phyloP scores from a whole-genome alignment of 2,888 invertebrate species.

The Flabesymbios commensalis region DNA sequence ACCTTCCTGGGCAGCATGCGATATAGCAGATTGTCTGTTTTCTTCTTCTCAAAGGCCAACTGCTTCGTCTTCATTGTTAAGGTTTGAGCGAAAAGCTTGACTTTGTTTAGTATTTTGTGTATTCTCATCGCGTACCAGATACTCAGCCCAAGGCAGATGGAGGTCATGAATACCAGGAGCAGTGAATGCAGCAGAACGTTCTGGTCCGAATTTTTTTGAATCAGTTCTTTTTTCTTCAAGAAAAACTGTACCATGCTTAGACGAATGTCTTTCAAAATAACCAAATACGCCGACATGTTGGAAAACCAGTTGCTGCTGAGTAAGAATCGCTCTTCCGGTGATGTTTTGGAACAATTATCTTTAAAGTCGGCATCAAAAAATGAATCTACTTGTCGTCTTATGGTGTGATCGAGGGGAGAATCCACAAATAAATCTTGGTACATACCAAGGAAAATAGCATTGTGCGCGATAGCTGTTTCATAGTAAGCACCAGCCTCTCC shows the following conservation, averaged over 20 bases:
- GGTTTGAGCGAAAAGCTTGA: neutral
- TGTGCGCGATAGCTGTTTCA: constrained; percentile 15
- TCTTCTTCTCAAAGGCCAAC: too few relatives aligned
- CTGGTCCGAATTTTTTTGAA: too few relatives aligned
- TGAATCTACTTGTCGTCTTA: neutral
- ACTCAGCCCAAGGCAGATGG: constrained; percentile 9
- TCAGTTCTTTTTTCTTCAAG: too few relatives aligned
- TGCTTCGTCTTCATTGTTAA: too few relatives aligned
- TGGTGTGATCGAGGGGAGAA: neutral
- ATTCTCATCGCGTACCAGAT: constrained; percentile 16
- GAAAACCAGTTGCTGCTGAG: constrained; percentile 14
- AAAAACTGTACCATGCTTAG: neutral
- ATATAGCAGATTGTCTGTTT: too few relatives aligned
- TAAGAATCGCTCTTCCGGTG: neutral
- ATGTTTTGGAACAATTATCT: neutral
- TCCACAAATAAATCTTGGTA: neutral
- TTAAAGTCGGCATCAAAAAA: neutral
- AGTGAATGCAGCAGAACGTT: constrained; percentile 8
- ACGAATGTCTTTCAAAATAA: constrained; percentile 9
- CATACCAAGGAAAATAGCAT: neutral
- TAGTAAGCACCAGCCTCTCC: neutral
- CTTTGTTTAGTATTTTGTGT: neutral
- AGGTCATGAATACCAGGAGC: constrained; percentile 10
- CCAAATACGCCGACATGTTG: constrained; percentile 17
- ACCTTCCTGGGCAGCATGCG: too few relatives aligned